Base-by-base conservation (phyloP, 1,140 invertebrate species). In the Drosophila navojoa region DNA sequence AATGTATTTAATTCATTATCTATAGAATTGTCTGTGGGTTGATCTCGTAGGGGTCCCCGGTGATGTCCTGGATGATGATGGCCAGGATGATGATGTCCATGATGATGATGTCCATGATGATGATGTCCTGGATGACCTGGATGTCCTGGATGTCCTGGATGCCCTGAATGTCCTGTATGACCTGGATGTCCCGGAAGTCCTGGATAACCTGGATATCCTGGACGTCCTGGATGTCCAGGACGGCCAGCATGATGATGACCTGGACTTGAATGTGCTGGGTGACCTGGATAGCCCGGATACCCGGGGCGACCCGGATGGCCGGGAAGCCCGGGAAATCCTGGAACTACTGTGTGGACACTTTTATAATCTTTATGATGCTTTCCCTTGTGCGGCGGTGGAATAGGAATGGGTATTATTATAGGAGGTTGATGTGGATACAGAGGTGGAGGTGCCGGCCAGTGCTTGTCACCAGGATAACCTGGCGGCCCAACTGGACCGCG, bases 231-330 rank as follows among this genome's bases (percentile, higher is more conserved):
- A n/a, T 42, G 40, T 1, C 40, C 40, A 5, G 11, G 40, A 42
- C n/a, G 40, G 0, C 40, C 40, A 15, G 40, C 13, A 42, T 42
- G 40, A 42, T 15, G 40, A 15, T 42, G 40, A 3, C 40, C 40
- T 6, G 49, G 22, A 1, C 19, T 15, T 4, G 29, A 15, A 38
- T 54, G 32, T 1, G 15, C 53, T 44, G 52, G 50, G 4, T 94
- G 94, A 44, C 81, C 93, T 47, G 96, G 96, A 27, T 6, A 93
- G 1, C 91, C 94, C 29, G 96, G 96, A 32, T 94, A 95, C 42
- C 93, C 53, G 22, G 52, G 50, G 1, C 94, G 94, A 42, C 81
- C 93, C 45, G 96, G 96, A 27, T 5, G 93, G 1, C 91, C 94
- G 29, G 96, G 96, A 32, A 94, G 95, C 15, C 81, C 78, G 3